Evolutionary conservation across 2,888 invertebrate species (phyloP).

Genomic region (Cryptosula pallasiana): DNA sequence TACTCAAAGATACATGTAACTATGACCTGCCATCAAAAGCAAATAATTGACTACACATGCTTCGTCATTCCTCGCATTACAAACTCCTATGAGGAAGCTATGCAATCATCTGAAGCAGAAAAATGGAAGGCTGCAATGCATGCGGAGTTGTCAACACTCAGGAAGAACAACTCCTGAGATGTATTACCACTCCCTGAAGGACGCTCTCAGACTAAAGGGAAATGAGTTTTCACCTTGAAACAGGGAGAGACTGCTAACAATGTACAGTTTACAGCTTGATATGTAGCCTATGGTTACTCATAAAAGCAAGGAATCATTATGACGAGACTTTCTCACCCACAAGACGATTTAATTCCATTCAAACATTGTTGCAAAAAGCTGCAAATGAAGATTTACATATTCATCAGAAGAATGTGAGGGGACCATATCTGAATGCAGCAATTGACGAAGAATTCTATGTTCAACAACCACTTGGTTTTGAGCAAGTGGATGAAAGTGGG

Average conservation of each 20-base stretch:
- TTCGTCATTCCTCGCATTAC: too few relatives aligned
- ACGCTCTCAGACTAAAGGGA: neutral
- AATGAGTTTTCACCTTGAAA: neutral
- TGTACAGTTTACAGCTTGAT: neutral
- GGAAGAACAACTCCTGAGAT: neutral
- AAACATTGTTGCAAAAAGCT: neutral
- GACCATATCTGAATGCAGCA: neutral
- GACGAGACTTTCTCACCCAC: neutral
- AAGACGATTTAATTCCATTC: neutral
- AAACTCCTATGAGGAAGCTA: neutral
- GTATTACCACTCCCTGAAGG: neutral
- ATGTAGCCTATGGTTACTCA: neutral
- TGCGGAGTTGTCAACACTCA: neutral
- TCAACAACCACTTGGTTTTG: neutral
- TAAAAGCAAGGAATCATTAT: neutral
- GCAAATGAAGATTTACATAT: neutral
- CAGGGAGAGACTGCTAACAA: neutral
- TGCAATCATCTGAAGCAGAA: neutral
- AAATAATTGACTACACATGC: too few relatives aligned
- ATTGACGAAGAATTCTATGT: neutral
- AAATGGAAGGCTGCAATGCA: neutral
- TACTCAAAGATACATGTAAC: too few relatives aligned
- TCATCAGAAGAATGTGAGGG: neutral
- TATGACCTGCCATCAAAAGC: too few relatives aligned
- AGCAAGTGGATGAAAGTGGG: neutral